phyloP scores from a whole-genome alignment of 2,113 vertebrate species.

The Rousettus leschenaultii region DNA sequence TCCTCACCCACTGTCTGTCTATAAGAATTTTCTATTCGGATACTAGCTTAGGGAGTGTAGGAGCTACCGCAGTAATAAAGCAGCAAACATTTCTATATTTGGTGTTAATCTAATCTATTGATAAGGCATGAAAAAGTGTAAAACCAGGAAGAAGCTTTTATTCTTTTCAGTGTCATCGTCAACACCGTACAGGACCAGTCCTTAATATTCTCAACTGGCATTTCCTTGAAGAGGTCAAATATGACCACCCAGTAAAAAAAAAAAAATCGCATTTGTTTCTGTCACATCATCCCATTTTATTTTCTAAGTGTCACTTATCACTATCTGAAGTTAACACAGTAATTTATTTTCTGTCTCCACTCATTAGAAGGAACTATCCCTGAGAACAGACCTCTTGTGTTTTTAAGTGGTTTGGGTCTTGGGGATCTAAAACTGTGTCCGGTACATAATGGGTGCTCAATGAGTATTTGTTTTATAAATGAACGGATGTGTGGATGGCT shows the following conservation, averaged over 20 bases:
- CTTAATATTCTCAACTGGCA: background rate
- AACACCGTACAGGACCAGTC: background rate
- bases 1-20: background rate
- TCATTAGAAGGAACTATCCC: background rate
- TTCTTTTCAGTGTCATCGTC: background rate
- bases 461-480: background rate
- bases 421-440: background rate
- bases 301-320: background rate
- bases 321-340: background rate
- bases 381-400: background rate
- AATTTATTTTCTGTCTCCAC: background rate
- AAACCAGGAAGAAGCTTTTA: background rate
- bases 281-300: background rate
- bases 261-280: background rate
- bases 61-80: background rate
- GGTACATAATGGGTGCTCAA: background rate
- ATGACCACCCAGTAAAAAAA: constrained; percentile 12
- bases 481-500: background rate
- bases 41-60: background rate
- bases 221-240: background rate
- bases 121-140: background rate
- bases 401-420: background rate
- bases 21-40: background rate
- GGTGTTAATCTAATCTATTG: background rate
- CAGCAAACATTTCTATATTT: background rate